These are phyloP conservation scores for Stramonita haemastoma DNA, from an alignment of 2,888 invertebrate species.

Conservation along the genomic window DNA sequence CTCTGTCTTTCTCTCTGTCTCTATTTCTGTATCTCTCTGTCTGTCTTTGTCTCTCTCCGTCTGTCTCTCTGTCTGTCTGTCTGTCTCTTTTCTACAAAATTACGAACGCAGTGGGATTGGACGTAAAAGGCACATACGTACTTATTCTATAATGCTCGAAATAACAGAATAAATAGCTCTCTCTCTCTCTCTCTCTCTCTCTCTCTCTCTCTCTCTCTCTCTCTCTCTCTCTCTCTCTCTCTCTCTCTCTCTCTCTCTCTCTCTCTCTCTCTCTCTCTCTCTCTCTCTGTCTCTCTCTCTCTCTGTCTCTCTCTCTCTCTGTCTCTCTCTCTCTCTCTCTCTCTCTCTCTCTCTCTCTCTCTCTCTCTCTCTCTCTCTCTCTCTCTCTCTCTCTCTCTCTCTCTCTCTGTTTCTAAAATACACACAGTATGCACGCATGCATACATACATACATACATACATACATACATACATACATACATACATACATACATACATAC, in stretches of 20 bases:
- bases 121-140: too few species aligned
- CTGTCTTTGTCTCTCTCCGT: background rate
- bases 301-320: slow-evolving; percentile 6
- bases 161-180: too few species aligned
- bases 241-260: background rate
- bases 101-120: too few species aligned
- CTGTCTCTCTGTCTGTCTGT: background rate
- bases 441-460: too few species aligned
- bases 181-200: background rate
- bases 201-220: background rate
- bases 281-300: background rate
- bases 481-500: background rate
- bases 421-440: too few species aligned
- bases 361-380: background rate
- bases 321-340: background rate
- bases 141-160: too few species aligned
- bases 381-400: background rate
- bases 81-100: too few species aligned
- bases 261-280: background rate
- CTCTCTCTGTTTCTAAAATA: background rate
- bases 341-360: slow-evolving; percentile 9
- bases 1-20: slow-evolving; percentile 17
- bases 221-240: background rate
- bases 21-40: background rate
- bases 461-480: background rate